Base-by-base conservation (phyloP, 2,797 vertebrate genomes). In the Typhlichthys subterraneus region DNA sequence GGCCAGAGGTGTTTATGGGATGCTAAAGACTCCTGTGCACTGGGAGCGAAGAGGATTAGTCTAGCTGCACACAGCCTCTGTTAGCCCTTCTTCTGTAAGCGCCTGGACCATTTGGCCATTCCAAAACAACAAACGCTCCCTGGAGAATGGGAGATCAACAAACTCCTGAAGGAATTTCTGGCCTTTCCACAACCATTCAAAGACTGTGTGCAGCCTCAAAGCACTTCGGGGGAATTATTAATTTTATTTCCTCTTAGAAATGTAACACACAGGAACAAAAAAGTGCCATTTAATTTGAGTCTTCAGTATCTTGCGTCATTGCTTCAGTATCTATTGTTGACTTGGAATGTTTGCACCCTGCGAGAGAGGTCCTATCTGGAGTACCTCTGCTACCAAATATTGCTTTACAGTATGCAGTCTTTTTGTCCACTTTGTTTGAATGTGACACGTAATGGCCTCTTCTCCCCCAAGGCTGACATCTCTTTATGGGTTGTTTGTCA, bases 261-360 rank as follows among this genome's bases (percentile, higher is more conserved):
- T 53, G 10, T 12, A 12, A 15, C 19, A 72, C 79, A 67, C 23
- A 4, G 23, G 23, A 4, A 23, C 19, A 73, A 50, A 57, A 68
- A 89, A 89, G 89, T 89, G 87, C 84, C 86, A 85, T 91, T 87
- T 61, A 73, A 77, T 81, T 82, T 55, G 64, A 65, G 59, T 69
- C 23, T 70, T 4, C 23, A 23, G 23, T 23, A 73, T 61, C 57
- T 59, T 74, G 61, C 74, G 53, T 78, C 52, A 68, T 45, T 49
- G 46, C 69, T 72, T 57, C 23, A 23, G 23, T 23, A 23, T 23
- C 50, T 67, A 33, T 72, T 75, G 57, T 74, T 59, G 38, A 69
- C 31, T 42, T 76, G 61, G 52, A 59, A 64, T 58, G 58, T 76
- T 57, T 70, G 63, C 64, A 60, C 65, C 72, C 64, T n/a, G 47